Percentiles rank a stretch among this genome's conserved stretches.
Evolutionary conservation across 2,888 invertebrate genomes (phyloP).

Genomic region (Caenorhabditis panamensis): DNA sequence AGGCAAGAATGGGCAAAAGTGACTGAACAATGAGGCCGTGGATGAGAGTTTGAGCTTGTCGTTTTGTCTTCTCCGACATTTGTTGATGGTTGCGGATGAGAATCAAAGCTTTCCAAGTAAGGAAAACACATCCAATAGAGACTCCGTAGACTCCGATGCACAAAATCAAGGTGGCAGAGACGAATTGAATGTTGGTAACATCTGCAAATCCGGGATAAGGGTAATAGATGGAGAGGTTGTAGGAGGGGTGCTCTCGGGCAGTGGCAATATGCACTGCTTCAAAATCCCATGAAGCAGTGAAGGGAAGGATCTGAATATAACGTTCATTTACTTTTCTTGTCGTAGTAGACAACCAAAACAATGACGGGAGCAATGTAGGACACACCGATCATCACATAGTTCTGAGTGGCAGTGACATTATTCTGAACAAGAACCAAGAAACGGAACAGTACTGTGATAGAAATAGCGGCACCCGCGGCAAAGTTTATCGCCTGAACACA

Average conservation of each 20-base stretch:
- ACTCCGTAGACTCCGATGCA: constrained; percentile 48
- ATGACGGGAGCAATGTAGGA: constrained; percentile 40
- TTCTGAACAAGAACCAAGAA: constrained; percentile 42
- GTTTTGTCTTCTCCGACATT: constrained; percentile 56
- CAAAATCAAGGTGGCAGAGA: constrained; percentile 31
- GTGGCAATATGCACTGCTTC: constrained; percentile 12
- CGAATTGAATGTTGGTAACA: constrained; percentile 29
- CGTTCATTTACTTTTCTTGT: too few species aligned
- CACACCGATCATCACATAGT: constrained; percentile 27
- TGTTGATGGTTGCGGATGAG: constrained; percentile 40
- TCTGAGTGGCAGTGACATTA: constrained; percentile 27
- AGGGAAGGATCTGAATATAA: constrained; percentile 40
- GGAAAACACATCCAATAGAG: constrained; percentile 24
- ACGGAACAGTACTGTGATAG: constrained; percentile 48
- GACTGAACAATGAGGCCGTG: constrained; percentile 51
- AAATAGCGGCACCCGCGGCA: constrained; percentile 37
- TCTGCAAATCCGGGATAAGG: constrained; percentile 44
- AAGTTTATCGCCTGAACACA: constrained; percentile 41
- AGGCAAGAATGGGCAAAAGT: constrained; percentile 28
- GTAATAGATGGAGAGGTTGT: constrained; percentile 39
- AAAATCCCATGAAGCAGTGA: constrained; percentile 49
- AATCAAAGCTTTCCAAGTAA: constrained; percentile 39
- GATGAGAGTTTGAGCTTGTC: constrained; percentile 50
- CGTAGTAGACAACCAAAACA: constrained; percentile 10
- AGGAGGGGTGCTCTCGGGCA: constrained; percentile 37